These are phyloP conservation scores for Rhipidura dahli DNA, from an alignment of 2,113 vertebrate species.

Conservation along the genomic window DNA sequence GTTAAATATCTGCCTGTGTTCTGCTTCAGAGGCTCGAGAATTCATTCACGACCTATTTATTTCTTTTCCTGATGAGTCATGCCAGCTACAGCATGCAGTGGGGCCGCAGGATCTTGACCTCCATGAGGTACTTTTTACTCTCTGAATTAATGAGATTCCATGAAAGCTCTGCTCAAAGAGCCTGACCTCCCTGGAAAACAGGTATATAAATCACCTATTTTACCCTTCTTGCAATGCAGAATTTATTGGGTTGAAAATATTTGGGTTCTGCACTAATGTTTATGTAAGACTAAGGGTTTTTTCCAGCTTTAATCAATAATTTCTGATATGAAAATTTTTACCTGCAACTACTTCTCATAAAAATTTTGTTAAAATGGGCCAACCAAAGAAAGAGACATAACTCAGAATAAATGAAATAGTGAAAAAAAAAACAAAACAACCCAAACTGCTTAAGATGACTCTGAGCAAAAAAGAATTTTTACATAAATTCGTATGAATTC, in stretches of 20 bases:
- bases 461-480: neutral
- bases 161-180: neutral
- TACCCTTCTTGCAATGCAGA: neutral
- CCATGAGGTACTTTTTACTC: neutral
- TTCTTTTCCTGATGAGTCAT: fast-evolving
- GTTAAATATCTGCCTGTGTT: neutral
- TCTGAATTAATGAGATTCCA: neutral
- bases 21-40: neutral
- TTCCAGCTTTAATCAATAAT: neutral
- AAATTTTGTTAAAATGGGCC: neutral
- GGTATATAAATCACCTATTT: neutral
- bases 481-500: neutral
- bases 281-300: neutral
- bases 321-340: neutral
- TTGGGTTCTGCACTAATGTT: neutral
- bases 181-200: neutral
- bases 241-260: neutral
- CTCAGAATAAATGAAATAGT: neutral
- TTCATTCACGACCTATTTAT: neutral
- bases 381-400: neutral
- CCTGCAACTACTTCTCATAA: neutral
- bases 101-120: neutral
- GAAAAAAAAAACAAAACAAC: fast-evolving
- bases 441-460: neutral
- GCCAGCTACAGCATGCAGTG: neutral